Conservation (phyloP, 2,888 invertebrate genomes). For the Rhorus exstirpatorius region DNA sequence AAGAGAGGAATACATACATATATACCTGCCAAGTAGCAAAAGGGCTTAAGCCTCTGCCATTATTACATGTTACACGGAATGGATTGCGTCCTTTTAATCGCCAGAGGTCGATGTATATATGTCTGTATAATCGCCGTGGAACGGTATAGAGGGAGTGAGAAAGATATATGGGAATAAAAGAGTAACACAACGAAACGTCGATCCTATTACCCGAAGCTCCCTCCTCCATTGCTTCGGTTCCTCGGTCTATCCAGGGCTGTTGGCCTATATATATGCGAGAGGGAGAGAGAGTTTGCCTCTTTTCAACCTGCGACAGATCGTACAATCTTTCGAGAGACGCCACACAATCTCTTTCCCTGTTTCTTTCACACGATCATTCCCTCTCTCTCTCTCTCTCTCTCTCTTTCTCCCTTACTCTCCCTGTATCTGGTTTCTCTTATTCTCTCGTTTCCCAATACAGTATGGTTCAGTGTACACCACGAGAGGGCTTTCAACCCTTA, state of each 20-base stretch:
- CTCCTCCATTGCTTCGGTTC: conserved; percentile 52
- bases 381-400: conserved; percentile 36
- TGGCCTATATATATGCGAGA: conserved; percentile 15
- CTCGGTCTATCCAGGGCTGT: conserved; percentile 50
- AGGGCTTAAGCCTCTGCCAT: neutral
- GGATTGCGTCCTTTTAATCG: neutral
- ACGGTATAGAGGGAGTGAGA: conserved; percentile 48
- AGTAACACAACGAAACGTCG: conserved; percentile 86
- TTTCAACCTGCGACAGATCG: conserved; percentile 29
- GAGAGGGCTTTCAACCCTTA: conserved; percentile 80
- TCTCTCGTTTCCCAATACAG: neutral
- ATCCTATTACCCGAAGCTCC: conserved; percentile 85
- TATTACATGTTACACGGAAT: neutral
- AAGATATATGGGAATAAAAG: conserved; percentile 83
- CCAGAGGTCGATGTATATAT: neutral
- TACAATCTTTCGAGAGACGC: conserved; percentile 16
- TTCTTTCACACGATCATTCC: neutral
- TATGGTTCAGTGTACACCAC: conserved; percentile 42
- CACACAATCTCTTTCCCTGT: conserved; percentile 59
- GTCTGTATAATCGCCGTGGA: neutral
- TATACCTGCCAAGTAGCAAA: neutral
- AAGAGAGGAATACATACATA: conserved; percentile 13
- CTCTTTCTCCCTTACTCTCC: conserved; percentile 24
- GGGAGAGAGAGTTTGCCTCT: conserved; percentile 53
- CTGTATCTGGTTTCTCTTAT: neutral